Evolutionary conservation across 2,888 invertebrate genomes (phyloP).

Genomic region (Linnaemya tessellans): DNA sequence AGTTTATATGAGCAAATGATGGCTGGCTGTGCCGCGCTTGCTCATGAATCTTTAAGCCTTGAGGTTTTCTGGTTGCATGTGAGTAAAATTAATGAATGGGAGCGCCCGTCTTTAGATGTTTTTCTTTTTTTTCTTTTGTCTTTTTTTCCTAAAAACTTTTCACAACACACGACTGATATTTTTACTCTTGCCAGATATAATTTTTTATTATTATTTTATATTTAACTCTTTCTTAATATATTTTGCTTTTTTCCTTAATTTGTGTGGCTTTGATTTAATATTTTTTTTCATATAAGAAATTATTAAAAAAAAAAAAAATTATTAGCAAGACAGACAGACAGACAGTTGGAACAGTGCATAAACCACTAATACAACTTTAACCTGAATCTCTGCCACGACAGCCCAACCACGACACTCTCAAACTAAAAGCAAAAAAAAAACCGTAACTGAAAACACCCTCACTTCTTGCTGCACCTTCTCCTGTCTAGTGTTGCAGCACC

Average conservation of each 20-base stretch:
- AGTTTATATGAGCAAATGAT: slow-evolving; percentile 31
- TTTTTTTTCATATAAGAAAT: slow-evolving; percentile 39
- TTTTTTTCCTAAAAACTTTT: slow-evolving; percentile 43
- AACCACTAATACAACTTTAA: slow-evolving; percentile 11
- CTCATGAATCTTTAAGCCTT: slow-evolving; percentile 68
- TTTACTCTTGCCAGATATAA: slow-evolving; percentile 48
- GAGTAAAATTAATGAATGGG: slow-evolving; percentile 76
- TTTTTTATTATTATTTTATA: slow-evolving; percentile 58
- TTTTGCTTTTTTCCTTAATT: slow-evolving; percentile 42
- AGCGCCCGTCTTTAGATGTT: slow-evolving; percentile 73
- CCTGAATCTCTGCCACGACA: slow-evolving; percentile 12
- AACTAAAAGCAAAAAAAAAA: slow-evolving; percentile 48
- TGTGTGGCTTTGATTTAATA: slow-evolving; percentile 60
- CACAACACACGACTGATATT: slow-evolving; percentile 51
- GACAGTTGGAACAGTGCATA: slow-evolving; percentile 39
- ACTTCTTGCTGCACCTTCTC: slow-evolving; percentile 64
- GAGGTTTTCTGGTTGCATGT: slow-evolving; percentile 69
- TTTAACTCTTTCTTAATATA: slow-evolving; percentile 1
- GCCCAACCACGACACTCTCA: slow-evolving; percentile 27
- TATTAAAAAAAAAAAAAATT: slow-evolving; percentile 29
- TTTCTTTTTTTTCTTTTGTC: too few species aligned
- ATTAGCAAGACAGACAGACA: slow-evolving; percentile 18
- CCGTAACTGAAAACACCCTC: slow-evolving; percentile 52
- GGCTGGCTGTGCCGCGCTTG: slow-evolving; percentile 45
- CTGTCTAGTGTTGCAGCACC: slow-evolving; percentile 39